Evolutionary conservation across 1,140 invertebrate species (phyloP).

Genomic region (Drosophila fuyamai): DNA sequence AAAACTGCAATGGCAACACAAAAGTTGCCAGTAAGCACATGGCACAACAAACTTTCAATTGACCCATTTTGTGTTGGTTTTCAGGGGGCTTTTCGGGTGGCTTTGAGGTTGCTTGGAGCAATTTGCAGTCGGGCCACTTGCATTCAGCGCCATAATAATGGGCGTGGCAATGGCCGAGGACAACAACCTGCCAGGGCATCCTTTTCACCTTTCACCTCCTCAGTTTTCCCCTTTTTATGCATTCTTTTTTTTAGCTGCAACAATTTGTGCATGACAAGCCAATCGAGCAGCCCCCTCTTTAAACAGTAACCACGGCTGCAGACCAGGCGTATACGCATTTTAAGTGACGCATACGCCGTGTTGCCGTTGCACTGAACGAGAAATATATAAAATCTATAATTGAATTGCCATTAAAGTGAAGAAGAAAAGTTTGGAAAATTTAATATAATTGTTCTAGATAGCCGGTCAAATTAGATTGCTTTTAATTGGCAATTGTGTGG

Average conservation of each 20-base stretch:
- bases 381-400: not conserved
- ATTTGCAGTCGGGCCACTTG: slow-evolving; percentile 27
- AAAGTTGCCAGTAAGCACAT: slow-evolving; percentile 11
- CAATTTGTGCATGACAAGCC: slow-evolving; percentile 43
- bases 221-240: not conserved
- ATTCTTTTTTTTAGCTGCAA: slow-evolving; percentile 7
- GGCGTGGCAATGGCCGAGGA: slow-evolving; percentile 59
- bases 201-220: slow-evolving; percentile 29
- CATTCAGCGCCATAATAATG: slow-evolving; percentile 38
- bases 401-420: not conserved
- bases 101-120: slow-evolving; percentile 6
- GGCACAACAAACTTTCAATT: slow-evolving; percentile 51
- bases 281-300: slow-evolving; percentile 38
- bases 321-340: slow-evolving; percentile 59
- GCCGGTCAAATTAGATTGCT: too few relatives aligned
- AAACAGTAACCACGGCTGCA: not conserved
- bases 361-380: slow-evolving; percentile 8
- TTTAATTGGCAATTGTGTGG: too few relatives aligned
- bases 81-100: not conserved
- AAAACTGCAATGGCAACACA: slow-evolving; percentile 29
- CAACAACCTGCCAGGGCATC: slow-evolving; percentile 65
- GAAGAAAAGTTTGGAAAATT: not conserved
- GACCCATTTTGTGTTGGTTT: slow-evolving; percentile 61
- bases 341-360: slow-evolving; percentile 52
- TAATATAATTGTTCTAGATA: too few relatives aligned